Conservation (phyloP, 2,113 vertebrate genomes). For the Pipa parva region DNA sequence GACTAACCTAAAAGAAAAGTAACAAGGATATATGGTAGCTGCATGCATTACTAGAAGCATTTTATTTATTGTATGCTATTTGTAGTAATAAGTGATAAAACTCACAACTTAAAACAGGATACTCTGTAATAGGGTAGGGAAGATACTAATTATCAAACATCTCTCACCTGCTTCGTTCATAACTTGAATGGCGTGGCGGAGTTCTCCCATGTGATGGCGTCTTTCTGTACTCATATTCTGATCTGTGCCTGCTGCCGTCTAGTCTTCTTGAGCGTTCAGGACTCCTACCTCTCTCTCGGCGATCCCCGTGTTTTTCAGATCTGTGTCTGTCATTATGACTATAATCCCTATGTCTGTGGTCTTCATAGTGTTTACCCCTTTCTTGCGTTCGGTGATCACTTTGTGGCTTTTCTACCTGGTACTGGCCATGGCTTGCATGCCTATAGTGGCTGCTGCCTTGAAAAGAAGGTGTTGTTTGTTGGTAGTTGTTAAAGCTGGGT, state of each 20-base stretch:
- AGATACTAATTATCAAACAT: background rate
- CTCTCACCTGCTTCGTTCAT: conserved; percentile 81
- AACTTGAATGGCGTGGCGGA: conserved; percentile 77
- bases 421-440: conserved; percentile 62
- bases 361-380: conserved; percentile 73
- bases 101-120: no score
- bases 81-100: no score
- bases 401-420: conserved; percentile 70
- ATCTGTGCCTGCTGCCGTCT: conserved; percentile 70
- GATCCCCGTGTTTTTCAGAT: conserved; percentile 63
- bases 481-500: conserved; percentile 71
- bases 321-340: conserved; percentile 74
- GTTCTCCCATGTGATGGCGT: conserved; percentile 67
- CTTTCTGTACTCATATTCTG: conserved; percentile 76
- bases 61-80: no score
- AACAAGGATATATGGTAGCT: no score
- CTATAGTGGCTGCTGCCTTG: conserved; percentile 66
- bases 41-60: no score
- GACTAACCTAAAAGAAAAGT: no score
- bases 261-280: conserved; percentile 70
- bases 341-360: conserved; percentile 77
- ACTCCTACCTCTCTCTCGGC: conserved; percentile 81
- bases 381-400: conserved; percentile 74
- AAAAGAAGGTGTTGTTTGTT: conserved; percentile 66
- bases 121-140: no score